Evolutionary conservation across 2,888 invertebrate genomes (phyloP).

Genomic region (Drosophila niveifrons): DNA sequence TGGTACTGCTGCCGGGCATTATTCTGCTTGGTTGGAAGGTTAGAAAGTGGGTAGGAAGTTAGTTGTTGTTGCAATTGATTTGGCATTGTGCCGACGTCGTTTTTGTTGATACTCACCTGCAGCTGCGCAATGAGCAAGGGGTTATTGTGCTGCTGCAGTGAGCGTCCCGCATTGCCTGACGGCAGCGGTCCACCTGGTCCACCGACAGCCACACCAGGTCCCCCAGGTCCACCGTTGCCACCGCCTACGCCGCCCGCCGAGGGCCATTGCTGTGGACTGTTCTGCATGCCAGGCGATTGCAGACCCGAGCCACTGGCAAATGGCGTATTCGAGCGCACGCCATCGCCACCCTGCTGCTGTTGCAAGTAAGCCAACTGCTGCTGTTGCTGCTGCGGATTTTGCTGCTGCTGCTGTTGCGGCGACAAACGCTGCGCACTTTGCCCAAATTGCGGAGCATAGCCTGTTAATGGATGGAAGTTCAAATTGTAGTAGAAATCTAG

Average conservation of each 20-base stretch:
- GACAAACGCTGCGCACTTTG: slow-evolving; percentile 84
- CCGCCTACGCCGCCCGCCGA: slow-evolving; percentile 40
- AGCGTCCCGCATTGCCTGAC: slow-evolving; percentile 84
- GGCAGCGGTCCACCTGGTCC: slow-evolving; percentile 48
- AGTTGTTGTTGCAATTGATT: slow-evolving; percentile 30
- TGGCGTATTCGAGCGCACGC: slow-evolving; percentile 66
- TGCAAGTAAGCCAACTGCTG: slow-evolving; percentile 64
- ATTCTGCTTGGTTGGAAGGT: slow-evolving; percentile 47
- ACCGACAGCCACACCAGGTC: slow-evolving; percentile 40
- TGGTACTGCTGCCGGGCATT: slow-evolving; percentile 82
- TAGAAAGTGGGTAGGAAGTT: slow-evolving; percentile 47
- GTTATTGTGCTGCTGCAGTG: slow-evolving; percentile 93
- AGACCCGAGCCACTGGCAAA: slow-evolving; percentile 74
- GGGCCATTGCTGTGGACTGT: slow-evolving; percentile 77
- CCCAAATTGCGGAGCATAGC: slow-evolving; percentile 83
- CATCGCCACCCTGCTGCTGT: slow-evolving; percentile 65
- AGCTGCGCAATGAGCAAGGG: slow-evolving; percentile 95
- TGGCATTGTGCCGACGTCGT: slow-evolving; percentile 1
- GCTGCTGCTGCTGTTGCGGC: slow-evolving; percentile 83
- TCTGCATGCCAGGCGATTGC: slow-evolving; percentile 84
- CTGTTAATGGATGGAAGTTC: slow-evolving; percentile 43
- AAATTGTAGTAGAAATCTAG: neutral
- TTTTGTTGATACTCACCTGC: slow-evolving; percentile 87
- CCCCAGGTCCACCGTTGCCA: slow-evolving; percentile 24
- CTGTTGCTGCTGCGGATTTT: slow-evolving; percentile 51